Percentiles rank a stretch among this genome's conserved stretches.
These are phyloP conservation scores for Hucho hucho DNA, from an alignment of 2,113 vertebrate species.

Conservation along the genomic window DNA sequence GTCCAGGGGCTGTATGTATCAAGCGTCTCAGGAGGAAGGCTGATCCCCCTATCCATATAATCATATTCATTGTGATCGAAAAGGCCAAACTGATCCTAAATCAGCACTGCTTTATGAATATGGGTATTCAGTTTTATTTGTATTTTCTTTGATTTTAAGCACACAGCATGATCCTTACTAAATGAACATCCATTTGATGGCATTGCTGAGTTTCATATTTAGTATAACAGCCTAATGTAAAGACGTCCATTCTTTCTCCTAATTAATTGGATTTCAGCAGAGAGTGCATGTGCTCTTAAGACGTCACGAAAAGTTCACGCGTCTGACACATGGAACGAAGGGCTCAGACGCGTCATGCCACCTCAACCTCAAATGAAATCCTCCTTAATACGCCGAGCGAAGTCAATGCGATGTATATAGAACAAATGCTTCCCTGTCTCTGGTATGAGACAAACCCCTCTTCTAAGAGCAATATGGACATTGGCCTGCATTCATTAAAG, in stretches of 20 bases:
- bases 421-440: no score
- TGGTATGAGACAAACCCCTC: no score
- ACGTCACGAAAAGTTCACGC: constrained; percentile 50
- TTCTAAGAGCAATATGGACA: no score
- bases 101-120: no score
- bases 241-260: constrained; percentile 16
- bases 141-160: not conserved
- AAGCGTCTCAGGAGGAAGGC: no score
- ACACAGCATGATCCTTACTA: not conserved
- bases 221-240: constrained; percentile 13
- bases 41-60: no score
- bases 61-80: no score
- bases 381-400: no score
- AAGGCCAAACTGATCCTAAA: no score
- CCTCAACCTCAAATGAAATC: not conserved
- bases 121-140: not conserved
- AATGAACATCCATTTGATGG: not conserved
- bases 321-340: constrained; percentile 42
- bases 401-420: no score
- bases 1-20: no score
- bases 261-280: constrained; percentile 59
- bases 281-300: constrained; percentile 40
- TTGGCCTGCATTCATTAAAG: no score
- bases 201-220: not conserved
- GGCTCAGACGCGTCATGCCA: constrained; percentile 40